Evolutionary conservation across 2,888 invertebrate species (phyloP).

Genomic region (Ormyrus nitidulus): DNA sequence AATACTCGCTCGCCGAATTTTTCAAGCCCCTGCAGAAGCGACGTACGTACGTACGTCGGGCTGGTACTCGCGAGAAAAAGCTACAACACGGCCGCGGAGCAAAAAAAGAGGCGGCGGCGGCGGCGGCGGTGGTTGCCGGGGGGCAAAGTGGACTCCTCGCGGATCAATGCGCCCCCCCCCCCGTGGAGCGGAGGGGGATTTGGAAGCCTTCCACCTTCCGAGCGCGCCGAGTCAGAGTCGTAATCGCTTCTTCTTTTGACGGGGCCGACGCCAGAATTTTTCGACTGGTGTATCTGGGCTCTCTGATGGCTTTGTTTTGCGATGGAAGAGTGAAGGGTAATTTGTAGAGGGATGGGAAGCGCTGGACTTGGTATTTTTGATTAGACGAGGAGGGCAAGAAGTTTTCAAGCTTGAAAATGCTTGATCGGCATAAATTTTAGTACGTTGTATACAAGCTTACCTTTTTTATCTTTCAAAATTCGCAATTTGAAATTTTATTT

Average conservation of each 20-base stretch:
- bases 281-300: too few species aligned
- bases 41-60: background rate
- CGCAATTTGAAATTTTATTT: too few species aligned
- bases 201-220: constrained; percentile 58
- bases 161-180: constrained; percentile 18
- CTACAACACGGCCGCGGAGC: background rate
- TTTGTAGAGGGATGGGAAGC: too few species aligned
- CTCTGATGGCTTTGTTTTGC: too few species aligned
- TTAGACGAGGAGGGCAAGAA: too few species aligned
- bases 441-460: too few species aligned
- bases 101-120: constrained; percentile 1
- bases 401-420: too few species aligned
- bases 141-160: background rate
- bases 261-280: background rate
- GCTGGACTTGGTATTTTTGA: too few species aligned
- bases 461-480: too few species aligned
- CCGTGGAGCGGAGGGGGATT: constrained; percentile 56
- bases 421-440: too few species aligned
- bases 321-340: too few species aligned
- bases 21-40: background rate
- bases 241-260: constrained; percentile 53
- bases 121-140: constrained; percentile 24
- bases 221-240: constrained; percentile 57
- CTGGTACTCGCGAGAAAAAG: background rate
- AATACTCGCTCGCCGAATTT: background rate